phyloP scores from a whole-genome alignment of 2,113 vertebrate genomes.

The Pygoscelis antarcticus region DNA sequence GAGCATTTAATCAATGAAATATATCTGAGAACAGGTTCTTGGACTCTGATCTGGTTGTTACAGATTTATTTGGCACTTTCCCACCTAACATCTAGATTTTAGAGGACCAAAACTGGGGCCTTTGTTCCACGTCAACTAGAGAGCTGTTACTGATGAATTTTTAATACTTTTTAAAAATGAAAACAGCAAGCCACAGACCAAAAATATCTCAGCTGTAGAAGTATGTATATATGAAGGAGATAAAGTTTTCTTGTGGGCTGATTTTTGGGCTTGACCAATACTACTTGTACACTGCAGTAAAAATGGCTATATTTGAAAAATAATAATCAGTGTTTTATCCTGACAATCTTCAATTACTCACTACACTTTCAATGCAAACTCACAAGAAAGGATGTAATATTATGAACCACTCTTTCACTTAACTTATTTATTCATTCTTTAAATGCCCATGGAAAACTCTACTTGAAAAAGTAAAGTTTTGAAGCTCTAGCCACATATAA shows the following conservation, averaged over 20 bases:
- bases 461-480: neutral
- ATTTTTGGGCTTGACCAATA: neutral
- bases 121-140: neutral
- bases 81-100: neutral
- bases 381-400: neutral
- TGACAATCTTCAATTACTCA: neutral
- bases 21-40: neutral
- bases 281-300: neutral
- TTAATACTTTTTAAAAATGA: neutral
- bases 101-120: neutral
- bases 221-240: neutral
- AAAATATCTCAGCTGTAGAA: neutral
- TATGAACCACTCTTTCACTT: neutral
- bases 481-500: neutral
- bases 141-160: neutral
- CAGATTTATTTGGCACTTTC: neutral
- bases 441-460: neutral
- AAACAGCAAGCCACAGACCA: neutral
- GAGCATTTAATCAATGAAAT: neutral
- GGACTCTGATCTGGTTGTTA: neutral
- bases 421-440: neutral
- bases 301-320: neutral
- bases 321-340: neutral
- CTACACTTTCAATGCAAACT: neutral
- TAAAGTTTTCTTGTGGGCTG: fast-evolving